Evolutionary conservation across 2,113 vertebrate genomes (phyloP).

Genomic region (Macaca nemestrina): DNA sequence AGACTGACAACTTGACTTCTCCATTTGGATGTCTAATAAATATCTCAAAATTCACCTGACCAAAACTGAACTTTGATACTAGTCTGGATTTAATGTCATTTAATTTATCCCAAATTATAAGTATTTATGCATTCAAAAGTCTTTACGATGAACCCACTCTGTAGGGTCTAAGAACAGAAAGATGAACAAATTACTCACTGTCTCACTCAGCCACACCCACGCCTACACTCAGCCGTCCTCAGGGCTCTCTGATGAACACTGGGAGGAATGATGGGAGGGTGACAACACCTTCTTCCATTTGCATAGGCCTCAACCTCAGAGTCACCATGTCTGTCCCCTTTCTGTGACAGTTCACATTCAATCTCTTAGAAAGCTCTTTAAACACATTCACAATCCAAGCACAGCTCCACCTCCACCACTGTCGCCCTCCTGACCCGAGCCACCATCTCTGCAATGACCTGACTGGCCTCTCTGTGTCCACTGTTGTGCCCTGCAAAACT

Average conservation of each 20-base stretch:
- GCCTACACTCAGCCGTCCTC: accelerated
- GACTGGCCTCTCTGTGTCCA: background rate
- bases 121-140: background rate
- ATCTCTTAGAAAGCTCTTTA: background rate
- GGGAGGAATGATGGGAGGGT: accelerated
- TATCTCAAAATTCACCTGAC: background rate
- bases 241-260: no score
- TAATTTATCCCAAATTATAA: background rate
- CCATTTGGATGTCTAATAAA: background rate
- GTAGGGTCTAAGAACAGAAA: background rate
- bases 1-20: background rate
- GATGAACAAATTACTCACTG: background rate
- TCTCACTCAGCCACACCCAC: background rate
- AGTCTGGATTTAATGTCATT: background rate
- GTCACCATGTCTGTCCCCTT: background rate
- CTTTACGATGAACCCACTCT: background rate
- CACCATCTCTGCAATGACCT: background rate
- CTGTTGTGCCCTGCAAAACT: background rate
- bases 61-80: background rate
- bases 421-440: no score
- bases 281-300: background rate
- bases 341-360: no score
- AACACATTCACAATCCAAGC: no score
- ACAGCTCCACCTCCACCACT: accelerated
- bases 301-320: accelerated